A percentile compares a stretch with the other conserved stretches of the same genome.
phyloP scores from a whole-genome alignment of 2,888 invertebrate genomes.

The Drosophila paramelanica region DNA sequence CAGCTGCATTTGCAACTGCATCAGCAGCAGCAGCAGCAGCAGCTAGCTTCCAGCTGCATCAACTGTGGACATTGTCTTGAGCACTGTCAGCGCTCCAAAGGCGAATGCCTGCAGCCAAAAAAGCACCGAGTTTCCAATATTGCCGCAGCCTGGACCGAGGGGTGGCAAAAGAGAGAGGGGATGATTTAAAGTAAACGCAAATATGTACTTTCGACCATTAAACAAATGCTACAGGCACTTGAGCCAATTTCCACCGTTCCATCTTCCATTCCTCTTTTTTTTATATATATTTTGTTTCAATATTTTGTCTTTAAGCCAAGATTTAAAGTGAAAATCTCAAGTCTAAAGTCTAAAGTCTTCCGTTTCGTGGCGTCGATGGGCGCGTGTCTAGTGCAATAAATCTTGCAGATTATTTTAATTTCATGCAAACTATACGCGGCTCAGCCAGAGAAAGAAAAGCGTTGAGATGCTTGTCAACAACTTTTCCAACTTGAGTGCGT shows the following conservation, averaged over 20 bases:
- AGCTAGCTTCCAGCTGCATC: constrained; percentile 5
- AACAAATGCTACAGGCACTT: constrained; percentile 55
- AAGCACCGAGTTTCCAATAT: not conserved
- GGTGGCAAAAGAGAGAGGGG: not conserved
- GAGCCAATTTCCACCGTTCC: constrained; percentile 51
- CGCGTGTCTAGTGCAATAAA: constrained; percentile 61
- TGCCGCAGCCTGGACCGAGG: not conserved
- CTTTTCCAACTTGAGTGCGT: constrained; percentile 65
- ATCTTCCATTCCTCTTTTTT: no score
- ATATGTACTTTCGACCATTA: constrained; percentile 59
- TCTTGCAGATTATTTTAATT: constrained; percentile 79
- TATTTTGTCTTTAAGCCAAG: constrained; percentile 2
- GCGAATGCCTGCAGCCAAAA: constrained; percentile 10
- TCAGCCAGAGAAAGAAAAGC: constrained; percentile 19
- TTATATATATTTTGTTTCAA: not conserved
- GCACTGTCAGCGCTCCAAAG: constrained; percentile 39
- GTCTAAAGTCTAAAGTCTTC: constrained; percentile 11
- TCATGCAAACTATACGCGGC: constrained; percentile 72
- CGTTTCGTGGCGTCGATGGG: constrained; percentile 31
- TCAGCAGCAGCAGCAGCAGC: not conserved
- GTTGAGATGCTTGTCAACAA: constrained; percentile 73
- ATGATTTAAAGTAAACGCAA: constrained; percentile 49
- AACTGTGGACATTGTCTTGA: constrained; percentile 51
- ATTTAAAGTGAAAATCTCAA: constrained; percentile 2
- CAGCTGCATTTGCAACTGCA: constrained; percentile 59